phyloP scores from a whole-genome alignment of 2,797 vertebrate genomes.

The Serranus cabrilla region DNA sequence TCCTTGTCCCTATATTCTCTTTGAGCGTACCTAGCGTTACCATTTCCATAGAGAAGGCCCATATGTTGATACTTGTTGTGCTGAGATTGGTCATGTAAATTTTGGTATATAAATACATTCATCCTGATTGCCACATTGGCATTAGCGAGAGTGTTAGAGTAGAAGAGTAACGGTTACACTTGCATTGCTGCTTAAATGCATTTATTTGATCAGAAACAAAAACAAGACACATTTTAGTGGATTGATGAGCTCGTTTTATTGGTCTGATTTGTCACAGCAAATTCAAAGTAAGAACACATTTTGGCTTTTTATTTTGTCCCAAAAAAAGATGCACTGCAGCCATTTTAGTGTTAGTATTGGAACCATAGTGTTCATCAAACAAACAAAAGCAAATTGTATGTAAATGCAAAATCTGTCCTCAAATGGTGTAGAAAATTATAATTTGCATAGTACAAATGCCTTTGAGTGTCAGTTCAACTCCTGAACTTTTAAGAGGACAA shows the following conservation, averaged over 20 bases:
- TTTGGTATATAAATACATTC: too few species aligned
- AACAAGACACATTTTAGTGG: constrained; percentile 2
- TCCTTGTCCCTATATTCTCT: too few species aligned
- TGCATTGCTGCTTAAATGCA: too few species aligned
- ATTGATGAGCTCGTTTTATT: constrained; percentile 65
- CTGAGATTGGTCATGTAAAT: too few species aligned
- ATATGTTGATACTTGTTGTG: too few species aligned
- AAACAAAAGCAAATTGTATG: background rate
- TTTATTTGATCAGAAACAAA: background rate
- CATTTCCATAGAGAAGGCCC: too few species aligned
- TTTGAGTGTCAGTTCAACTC: background rate
- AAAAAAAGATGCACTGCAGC: constrained; percentile 11
- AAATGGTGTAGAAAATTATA: background rate
- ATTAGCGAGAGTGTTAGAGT: too few species aligned
- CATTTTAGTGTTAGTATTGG: constrained; percentile 10
- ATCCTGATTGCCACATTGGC: too few species aligned
- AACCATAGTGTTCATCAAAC: constrained; percentile 8
- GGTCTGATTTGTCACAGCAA: constrained; percentile 62
- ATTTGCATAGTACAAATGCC: background rate
- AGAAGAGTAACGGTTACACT: too few species aligned
- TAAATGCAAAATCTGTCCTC: background rate
- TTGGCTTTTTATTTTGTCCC: constrained; percentile 53
- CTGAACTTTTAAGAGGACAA: too few species aligned
- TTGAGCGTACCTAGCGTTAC: too few species aligned
- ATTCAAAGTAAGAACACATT: constrained; percentile 55